phyloP scores from a whole-genome alignment of 2,113 vertebrate genomes.

The Cettia cetti region DNA sequence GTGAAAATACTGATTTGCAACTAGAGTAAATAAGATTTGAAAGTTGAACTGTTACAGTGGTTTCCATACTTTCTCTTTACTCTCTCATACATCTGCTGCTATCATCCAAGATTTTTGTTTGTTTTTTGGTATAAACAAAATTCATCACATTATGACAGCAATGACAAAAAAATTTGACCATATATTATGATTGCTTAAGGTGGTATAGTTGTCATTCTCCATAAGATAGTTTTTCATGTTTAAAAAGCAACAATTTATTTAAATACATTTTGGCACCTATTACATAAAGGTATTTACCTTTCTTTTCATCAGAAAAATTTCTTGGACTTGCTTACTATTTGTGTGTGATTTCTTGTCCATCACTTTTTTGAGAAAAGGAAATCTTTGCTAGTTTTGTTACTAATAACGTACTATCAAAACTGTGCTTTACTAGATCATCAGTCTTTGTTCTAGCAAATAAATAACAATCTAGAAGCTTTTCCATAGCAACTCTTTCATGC shows the following conservation, averaged over 20 bases:
- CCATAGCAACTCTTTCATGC: neutral
- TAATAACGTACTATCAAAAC: neutral
- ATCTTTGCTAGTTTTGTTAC: neutral
- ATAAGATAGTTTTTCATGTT: neutral
- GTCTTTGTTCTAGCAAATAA: neutral
- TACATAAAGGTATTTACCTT: neutral
- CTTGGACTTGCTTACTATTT: neutral
- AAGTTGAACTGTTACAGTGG: neutral
- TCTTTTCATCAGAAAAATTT: neutral
- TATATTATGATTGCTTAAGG: neutral
- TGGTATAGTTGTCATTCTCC: neutral
- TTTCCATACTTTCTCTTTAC: neutral
- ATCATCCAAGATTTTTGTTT: neutral
- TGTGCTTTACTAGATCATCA: neutral
- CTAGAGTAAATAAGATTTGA: neutral
- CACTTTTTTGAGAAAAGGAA: neutral
- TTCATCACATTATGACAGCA: neutral
- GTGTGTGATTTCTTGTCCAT: neutral
- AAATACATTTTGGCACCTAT: neutral
- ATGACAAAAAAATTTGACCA: neutral
- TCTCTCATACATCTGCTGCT: neutral
- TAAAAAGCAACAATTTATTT: neutral
- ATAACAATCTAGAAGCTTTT: neutral
- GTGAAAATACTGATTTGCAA: neutral
- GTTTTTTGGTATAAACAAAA: neutral